A percentile compares a stretch with the other conserved stretches of the same genome.
phyloP scores from a whole-genome alignment of 2,797 vertebrate species.

The Pogonophryne albipinna region DNA sequence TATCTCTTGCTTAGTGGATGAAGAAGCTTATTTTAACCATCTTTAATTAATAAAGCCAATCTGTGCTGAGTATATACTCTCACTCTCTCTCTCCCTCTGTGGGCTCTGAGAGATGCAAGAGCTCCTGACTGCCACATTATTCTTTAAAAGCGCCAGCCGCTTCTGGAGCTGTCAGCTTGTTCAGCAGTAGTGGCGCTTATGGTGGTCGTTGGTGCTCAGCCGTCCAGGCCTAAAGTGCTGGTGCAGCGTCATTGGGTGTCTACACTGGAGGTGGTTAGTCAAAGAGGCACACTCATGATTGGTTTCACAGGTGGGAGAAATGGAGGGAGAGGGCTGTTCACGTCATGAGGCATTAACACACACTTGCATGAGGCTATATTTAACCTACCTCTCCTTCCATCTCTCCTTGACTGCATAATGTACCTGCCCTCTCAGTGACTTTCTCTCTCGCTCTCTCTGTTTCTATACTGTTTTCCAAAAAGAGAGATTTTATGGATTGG shows the following conservation, averaged over 20 bases:
- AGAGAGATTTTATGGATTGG: constrained; percentile 70
- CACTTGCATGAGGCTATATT: constrained; percentile 59
- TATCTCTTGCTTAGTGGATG: constrained; percentile 3
- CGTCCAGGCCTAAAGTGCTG: constrained; percentile 73
- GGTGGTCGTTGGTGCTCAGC: constrained; percentile 60
- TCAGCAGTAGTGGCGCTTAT: constrained; percentile 74
- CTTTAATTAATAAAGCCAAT: constrained; percentile 57
- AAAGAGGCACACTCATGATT: constrained; percentile 51
- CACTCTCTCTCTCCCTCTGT: constrained; percentile 60
- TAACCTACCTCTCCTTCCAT: constrained; percentile 57
- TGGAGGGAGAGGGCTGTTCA: constrained; percentile 39
- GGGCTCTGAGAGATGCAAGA: constrained; percentile 69
- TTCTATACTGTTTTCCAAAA: constrained; percentile 52
- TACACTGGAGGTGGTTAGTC: constrained; percentile 43
- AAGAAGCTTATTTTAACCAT: constrained; percentile 20
- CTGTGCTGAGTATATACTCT: constrained; percentile 31
- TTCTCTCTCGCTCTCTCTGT: constrained; percentile 30
- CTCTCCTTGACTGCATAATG: constrained; percentile 61
- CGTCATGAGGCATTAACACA: constrained; percentile 53
- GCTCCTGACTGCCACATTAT: constrained; percentile 84
- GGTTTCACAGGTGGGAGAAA: constrained; percentile 65
- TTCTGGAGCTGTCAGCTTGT: constrained; percentile 83
- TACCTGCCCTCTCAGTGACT: constrained; percentile 52
- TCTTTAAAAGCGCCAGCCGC: constrained; percentile 79
- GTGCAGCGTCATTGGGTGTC: constrained; percentile 75